phyloP scores from a whole-genome alignment of 2,888 invertebrate species.

The Isoperla grammatica region DNA sequence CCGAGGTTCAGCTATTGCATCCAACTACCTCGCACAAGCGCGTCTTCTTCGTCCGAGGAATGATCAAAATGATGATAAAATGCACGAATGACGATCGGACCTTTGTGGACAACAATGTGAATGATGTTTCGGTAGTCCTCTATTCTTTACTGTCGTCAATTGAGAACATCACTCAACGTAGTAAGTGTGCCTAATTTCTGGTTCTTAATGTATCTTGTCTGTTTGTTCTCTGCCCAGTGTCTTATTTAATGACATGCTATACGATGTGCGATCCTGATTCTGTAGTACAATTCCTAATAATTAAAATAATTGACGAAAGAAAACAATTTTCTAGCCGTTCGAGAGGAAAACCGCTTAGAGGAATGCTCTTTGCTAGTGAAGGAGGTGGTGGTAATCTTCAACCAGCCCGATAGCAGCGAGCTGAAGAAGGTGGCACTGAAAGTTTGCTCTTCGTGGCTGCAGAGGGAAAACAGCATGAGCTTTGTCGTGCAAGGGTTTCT shows the following conservation, averaged over 20 bases:
- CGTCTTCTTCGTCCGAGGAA: conserved; percentile 55
- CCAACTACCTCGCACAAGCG: conserved; percentile 51
- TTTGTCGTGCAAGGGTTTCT: conserved; percentile 47
- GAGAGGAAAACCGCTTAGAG: conserved; percentile 42
- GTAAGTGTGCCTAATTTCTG: no score
- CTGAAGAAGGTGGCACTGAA: conserved; percentile 36
- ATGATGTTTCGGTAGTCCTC: conserved; percentile 47
- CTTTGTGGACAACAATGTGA: conserved; percentile 44
- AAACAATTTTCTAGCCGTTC: conserved; percentile 40
- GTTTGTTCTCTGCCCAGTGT: no score
- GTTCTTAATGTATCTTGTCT: no score
- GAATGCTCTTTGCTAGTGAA: conserved; percentile 49
- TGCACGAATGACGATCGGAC: conserved; percentile 46
- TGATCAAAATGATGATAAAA: conserved; percentile 53
- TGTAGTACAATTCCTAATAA: no score
- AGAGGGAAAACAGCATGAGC: conserved; percentile 46
- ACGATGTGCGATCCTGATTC: no score
- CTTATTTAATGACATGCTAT: no score
- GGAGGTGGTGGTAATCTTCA: conserved; percentile 48
- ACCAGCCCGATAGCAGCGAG: conserved; percentile 42
- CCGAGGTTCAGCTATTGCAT: conserved; percentile 43
- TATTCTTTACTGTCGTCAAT: conserved; percentile 45
- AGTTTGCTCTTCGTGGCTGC: conserved; percentile 42
- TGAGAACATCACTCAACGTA: conserved; percentile 23
- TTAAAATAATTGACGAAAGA: no score